These are phyloP conservation scores for Saccopteryx bilineata DNA, from an alignment of 2,113 vertebrate genomes.

Conservation along the genomic window DNA sequence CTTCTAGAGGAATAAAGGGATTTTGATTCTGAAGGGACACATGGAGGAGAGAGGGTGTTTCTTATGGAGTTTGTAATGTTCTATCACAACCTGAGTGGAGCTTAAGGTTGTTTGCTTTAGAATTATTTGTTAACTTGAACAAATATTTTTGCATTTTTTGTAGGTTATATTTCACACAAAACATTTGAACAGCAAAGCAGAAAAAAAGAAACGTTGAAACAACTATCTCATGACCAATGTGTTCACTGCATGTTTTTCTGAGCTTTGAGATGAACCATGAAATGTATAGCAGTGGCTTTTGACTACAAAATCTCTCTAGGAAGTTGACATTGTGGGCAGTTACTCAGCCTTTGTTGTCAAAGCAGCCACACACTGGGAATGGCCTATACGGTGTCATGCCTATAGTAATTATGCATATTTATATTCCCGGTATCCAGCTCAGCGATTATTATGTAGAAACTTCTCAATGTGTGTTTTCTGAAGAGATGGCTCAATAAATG, in stretches of 20 bases:
- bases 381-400: not conserved
- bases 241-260: not conserved
- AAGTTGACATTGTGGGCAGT: not conserved
- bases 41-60: not conserved
- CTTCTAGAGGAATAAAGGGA: not conserved
- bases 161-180: not conserved
- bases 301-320: not conserved
- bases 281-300: not conserved
- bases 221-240: not conserved
- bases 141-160: not conserved
- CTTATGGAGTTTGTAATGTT: not conserved
- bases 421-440: not conserved
- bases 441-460: not conserved
- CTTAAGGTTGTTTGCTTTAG: constrained; percentile 11
- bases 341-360: not conserved
- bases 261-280: not conserved
- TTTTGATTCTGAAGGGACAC: constrained; percentile 3
- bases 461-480: not conserved
- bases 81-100: not conserved
- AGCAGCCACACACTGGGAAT: not conserved
- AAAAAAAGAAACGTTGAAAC: not conserved
- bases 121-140: not conserved
- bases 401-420: not conserved
- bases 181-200: not conserved
- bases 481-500: not conserved